Conservation (phyloP, 2,888 invertebrate species). For the Podabrus alpinus region DNA sequence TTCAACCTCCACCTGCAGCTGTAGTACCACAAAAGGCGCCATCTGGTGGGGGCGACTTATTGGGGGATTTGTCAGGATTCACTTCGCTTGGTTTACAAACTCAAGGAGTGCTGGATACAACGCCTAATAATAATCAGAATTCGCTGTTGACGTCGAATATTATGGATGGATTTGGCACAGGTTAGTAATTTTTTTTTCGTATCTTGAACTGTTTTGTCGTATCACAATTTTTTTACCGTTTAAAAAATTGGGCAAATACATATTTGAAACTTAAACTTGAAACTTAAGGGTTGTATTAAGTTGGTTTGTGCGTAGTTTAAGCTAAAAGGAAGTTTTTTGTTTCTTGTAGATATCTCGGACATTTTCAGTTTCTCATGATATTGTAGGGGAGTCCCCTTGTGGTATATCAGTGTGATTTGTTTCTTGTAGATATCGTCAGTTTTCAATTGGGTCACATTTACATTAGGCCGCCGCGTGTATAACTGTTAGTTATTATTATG, state of each 20-base stretch:
- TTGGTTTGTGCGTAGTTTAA: neutral
- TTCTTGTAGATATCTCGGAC: too few species aligned
- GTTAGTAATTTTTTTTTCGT: slow-evolving; percentile 31
- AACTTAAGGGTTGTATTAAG: slow-evolving; percentile 16
- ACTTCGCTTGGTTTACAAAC: slow-evolving; percentile 39
- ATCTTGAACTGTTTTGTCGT: neutral
- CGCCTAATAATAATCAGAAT: slow-evolving; percentile 30
- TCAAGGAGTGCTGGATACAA: slow-evolving; percentile 7
- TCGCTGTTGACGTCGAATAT: slow-evolving; percentile 28
- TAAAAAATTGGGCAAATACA: neutral
- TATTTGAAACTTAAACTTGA: slow-evolving; percentile 6
- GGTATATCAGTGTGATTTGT: neutral
- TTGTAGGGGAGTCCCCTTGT: too few species aligned
- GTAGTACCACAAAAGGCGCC: neutral
- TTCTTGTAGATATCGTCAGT: neutral
- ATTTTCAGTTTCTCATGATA: too few species aligned
- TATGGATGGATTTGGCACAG: slow-evolving; percentile 39
- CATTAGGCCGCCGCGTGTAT: too few species aligned
- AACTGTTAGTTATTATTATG: neutral
- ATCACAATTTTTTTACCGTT: neutral
- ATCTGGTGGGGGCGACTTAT: slow-evolving; percentile 39
- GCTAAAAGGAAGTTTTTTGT: neutral
- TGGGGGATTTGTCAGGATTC: slow-evolving; percentile 48
- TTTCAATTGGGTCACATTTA: neutral
- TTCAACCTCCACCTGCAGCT: slow-evolving; percentile 2